Conservation (phyloP, 2,113 vertebrate genomes). For the Potamarius usumacintae region DNA sequence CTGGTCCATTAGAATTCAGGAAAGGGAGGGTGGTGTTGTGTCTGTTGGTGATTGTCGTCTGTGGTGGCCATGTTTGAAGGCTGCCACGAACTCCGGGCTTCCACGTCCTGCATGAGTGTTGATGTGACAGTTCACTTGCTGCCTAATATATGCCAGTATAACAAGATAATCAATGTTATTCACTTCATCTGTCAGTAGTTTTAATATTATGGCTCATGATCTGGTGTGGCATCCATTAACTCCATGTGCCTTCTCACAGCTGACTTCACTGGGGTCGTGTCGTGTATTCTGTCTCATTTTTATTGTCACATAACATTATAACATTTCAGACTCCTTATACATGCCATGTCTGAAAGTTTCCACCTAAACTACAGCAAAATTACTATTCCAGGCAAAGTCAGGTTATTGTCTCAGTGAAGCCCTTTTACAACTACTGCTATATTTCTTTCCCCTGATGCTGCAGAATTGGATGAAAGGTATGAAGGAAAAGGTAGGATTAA, state of each 20-base stretch:
- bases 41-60: too few species aligned
- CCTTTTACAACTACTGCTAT: slow-evolving; percentile 18
- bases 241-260: neutral
- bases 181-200: too few species aligned
- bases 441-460: slow-evolving; percentile 60
- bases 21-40: too few species aligned
- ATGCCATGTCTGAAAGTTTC: slow-evolving; percentile 10
- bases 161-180: too few species aligned
- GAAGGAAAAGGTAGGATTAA: slow-evolving; percentile 64
- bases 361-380: neutral
- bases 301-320: slow-evolving; percentile 25
- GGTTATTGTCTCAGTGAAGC: neutral
- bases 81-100: too few species aligned
- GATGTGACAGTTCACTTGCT: too few species aligned
- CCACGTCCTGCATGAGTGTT: too few species aligned
- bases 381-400: neutral
- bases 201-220: neutral
- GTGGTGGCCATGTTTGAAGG: too few species aligned
- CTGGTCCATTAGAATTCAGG: too few species aligned
- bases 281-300: neutral
- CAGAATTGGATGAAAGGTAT: slow-evolving; percentile 58
- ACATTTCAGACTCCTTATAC: slow-evolving; percentile 19
- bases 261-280: slow-evolving; percentile 9
- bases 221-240: neutral
- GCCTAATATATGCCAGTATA: too few species aligned